Conservation (phyloP, 2,797 vertebrate species). For the Geotrypetes seraphini region DNA sequence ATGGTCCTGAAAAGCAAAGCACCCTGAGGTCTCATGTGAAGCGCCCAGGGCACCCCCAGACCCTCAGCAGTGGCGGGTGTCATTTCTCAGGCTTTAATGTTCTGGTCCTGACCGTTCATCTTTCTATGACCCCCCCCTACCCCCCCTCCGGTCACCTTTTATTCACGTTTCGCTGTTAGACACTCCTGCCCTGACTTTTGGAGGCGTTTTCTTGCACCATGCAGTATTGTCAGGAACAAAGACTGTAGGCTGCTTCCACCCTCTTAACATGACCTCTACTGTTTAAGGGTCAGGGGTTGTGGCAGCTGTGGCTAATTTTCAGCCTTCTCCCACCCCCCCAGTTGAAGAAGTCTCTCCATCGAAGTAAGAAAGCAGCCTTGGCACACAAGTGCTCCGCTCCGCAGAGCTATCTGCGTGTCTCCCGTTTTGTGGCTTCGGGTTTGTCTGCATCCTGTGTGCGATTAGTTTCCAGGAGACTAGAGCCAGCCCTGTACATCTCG, state of each 20-base stretch:
- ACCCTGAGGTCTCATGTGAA: too few species aligned
- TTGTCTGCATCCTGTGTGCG: too few species aligned
- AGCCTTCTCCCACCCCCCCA: too few species aligned
- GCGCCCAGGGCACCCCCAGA: too few species aligned
- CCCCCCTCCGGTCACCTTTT: constrained; percentile 44
- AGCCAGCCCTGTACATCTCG: too few species aligned
- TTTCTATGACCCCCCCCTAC: constrained; percentile 41
- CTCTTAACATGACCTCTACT: constrained; percentile 50
- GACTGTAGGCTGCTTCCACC: constrained; percentile 63
- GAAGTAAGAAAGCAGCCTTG: not conserved
- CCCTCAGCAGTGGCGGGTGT: constrained; percentile 47
- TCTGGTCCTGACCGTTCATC: constrained; percentile 45
- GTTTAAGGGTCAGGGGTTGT: constrained; percentile 56
- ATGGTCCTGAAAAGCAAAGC: too few species aligned
- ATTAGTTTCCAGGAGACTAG: too few species aligned
- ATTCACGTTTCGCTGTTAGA: not conserved
- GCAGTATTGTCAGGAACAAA: constrained; percentile 43
- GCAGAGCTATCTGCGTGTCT: too few species aligned
- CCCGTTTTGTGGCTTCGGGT: too few species aligned
- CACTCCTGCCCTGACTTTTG: not conserved
- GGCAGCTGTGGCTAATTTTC: constrained; percentile 53
- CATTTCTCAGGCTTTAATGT: too few species aligned
- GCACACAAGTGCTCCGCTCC: too few species aligned
- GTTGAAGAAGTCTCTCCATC: too few species aligned
- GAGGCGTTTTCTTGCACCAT: constrained; percentile 16